A percentile compares a stretch with the other conserved stretches of the same genome.
Conservation (phyloP, 2,888 invertebrate species). For the Oxystoma pomonae region DNA sequence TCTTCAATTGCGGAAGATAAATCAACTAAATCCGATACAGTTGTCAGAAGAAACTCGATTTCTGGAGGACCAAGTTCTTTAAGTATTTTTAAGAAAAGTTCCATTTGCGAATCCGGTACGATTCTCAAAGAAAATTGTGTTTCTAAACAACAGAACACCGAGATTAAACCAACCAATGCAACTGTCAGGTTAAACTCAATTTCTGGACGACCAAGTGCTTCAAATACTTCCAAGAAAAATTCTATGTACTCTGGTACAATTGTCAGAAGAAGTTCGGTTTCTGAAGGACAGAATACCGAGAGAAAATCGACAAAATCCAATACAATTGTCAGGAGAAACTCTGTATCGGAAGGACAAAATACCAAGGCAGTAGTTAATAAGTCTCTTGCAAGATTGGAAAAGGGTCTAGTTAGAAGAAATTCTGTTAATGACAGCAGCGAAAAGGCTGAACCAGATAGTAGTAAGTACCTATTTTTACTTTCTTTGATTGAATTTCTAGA, state of each 20-base stretch:
- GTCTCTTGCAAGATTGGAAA: not conserved
- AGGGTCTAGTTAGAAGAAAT: not conserved
- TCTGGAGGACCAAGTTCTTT: constrained; percentile 9
- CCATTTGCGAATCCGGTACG: constrained; percentile 7
- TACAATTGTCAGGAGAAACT: not conserved
- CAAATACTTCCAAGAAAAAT: not conserved
- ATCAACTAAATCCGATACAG: not conserved
- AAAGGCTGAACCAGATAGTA: not conserved
- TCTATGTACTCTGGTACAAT: not conserved
- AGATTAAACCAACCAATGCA: too few species aligned
- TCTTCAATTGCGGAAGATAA: not conserved
- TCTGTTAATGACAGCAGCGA: not conserved
- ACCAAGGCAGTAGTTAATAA: not conserved
- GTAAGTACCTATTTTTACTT: not conserved
- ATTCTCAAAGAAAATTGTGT: not conserved
- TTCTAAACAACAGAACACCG: not conserved
- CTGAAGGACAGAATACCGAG: not conserved
- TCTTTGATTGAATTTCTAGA: too few species aligned
- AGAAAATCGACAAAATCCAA: not conserved
- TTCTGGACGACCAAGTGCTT: not conserved
- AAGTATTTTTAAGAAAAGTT: not conserved
- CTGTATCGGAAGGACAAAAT: not conserved
- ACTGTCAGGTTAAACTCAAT: too few species aligned
- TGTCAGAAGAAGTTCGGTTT: not conserved
- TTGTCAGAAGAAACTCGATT: constrained; percentile 19